These are phyloP conservation scores for Polypedilum vanderplanki DNA, from an alignment of 1,140 invertebrate species.

Conservation along the genomic window DNA sequence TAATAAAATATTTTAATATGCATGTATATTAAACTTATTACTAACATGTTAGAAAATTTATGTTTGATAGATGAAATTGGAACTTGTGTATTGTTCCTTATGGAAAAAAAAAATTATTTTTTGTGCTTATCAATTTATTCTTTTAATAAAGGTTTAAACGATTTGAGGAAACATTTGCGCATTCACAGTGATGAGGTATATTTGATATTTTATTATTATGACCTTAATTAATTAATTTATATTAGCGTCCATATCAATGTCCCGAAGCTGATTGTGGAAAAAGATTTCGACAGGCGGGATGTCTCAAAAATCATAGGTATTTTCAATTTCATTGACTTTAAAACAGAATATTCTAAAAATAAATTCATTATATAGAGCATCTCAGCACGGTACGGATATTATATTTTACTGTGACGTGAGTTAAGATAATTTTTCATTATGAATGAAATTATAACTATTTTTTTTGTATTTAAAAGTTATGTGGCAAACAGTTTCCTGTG, in stretches of 20 bases:
- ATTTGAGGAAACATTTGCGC: conserved; percentile 46
- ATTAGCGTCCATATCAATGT: conserved; percentile 53
- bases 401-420: conserved; percentile 52
- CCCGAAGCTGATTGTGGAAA: conserved; percentile 57
- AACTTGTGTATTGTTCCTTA: not conserved
- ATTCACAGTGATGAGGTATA: conserved; percentile 51
- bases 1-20: no score
- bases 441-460: not conserved
- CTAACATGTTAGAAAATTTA: no score
- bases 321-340: not conserved
- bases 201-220: not conserved
- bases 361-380: conserved; percentile 41
- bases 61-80: no score
- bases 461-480: conserved; percentile 42
- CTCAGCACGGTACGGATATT: conserved; percentile 48
- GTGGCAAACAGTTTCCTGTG: conserved; percentile 65
- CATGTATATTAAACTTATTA: no score
- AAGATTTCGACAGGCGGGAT: conserved; percentile 60
- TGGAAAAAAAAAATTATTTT: not conserved
- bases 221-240: not conserved
- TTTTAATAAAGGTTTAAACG: conserved; percentile 40
- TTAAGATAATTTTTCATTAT: not conserved
- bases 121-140: not conserved
- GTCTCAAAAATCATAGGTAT: conserved; percentile 55
- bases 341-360: conserved; percentile 42